Conservation (phyloP, 2,797 vertebrate genomes). For the Spatula clypeata region DNA sequence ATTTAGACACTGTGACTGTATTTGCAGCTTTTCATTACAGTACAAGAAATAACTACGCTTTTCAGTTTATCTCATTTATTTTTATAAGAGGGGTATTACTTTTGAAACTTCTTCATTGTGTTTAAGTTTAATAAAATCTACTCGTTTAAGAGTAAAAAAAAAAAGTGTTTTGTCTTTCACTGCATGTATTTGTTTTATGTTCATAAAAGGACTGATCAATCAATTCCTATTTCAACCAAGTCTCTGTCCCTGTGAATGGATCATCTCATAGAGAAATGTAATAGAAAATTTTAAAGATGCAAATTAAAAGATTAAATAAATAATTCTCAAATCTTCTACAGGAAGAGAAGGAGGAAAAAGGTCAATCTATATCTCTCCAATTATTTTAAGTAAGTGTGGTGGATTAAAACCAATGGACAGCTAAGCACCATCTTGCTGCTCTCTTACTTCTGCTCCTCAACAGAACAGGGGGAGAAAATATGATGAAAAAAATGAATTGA, state of each 20-base stretch:
- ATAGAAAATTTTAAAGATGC: not conserved
- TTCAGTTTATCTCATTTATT: not conserved
- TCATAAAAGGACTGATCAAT: not conserved
- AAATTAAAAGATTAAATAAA: not conserved
- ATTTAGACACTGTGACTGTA: not conserved
- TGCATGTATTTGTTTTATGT: accelerated
- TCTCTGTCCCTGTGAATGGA: not conserved
- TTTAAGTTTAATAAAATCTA: not conserved
- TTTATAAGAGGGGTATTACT: not conserved
- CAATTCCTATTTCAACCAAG: not conserved
- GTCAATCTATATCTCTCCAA: not conserved
- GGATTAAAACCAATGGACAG: no score
- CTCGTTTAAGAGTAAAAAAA: not conserved
- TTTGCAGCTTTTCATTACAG: not conserved
- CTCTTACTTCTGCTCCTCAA: no score
- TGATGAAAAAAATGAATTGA: no score
- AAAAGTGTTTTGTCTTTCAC: not conserved
- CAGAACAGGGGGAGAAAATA: no score
- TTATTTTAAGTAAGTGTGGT: not conserved
- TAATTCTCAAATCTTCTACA: not conserved
- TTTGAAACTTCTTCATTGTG: accelerated
- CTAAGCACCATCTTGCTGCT: no score
- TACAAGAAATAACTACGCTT: not conserved
- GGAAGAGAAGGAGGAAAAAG: not conserved
- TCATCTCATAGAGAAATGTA: not conserved